Conservation (phyloP, 2,113 vertebrate genomes). For the Phrynosoma platyrhinos region DNA sequence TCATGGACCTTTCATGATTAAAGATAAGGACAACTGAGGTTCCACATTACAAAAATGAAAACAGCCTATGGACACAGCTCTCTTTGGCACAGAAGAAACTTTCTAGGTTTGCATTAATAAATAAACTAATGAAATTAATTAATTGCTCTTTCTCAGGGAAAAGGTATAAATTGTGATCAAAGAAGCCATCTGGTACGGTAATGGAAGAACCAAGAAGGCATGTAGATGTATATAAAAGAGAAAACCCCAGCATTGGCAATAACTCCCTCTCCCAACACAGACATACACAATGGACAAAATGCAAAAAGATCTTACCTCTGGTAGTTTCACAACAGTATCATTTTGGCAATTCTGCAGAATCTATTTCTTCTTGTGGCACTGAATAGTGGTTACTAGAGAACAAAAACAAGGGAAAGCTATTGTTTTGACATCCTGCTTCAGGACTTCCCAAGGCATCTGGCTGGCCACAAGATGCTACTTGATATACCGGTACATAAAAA, state of each 20-base stretch:
- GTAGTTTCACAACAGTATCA: not conserved
- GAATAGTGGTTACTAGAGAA: not conserved
- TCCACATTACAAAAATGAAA: not conserved
- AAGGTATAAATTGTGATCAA: not conserved
- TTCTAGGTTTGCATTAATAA: not conserved
- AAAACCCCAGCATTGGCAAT: conserved; percentile 2
- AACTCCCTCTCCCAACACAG: not conserved
- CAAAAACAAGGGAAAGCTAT: not conserved
- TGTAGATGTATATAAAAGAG: not conserved
- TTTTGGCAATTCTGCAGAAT: not conserved
- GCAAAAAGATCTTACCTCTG: not conserved
- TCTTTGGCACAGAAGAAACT: not conserved
- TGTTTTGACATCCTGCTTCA: not conserved
- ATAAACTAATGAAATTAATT: not conserved
- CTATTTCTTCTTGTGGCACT: not conserved
- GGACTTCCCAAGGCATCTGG: not conserved
- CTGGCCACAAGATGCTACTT: no score
- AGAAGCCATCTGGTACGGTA: not conserved
- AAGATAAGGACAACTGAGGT: not conserved
- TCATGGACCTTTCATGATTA: not conserved
- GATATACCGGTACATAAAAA: no score
- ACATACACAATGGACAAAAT: not conserved
- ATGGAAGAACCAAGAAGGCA: not conserved
- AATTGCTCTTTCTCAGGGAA: not conserved
- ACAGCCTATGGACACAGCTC: not conserved